Evolutionary conservation across 53 echinoderm and acorn worm genomes (phyloP).

Genomic region (Holothuria scabra): DNA sequence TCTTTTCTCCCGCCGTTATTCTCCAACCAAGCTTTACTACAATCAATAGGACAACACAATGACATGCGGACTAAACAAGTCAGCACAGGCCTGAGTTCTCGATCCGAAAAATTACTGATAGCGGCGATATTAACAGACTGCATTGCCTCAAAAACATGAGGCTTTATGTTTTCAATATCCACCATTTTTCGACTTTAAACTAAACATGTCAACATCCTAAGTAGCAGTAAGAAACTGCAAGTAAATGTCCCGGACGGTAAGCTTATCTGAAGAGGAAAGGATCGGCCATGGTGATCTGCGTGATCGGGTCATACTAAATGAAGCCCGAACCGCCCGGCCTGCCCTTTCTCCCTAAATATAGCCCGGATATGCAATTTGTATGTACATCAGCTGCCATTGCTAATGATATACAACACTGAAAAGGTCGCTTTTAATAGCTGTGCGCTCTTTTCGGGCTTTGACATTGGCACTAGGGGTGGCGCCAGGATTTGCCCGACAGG

Average conservation of each 20-base stretch:
- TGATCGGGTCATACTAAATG: too few relatives aligned
- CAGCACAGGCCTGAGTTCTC: slow-evolving; percentile 78
- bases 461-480: too few relatives aligned
- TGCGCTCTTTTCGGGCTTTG: too few relatives aligned
- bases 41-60: slow-evolving; percentile 90
- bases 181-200: background rate
- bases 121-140: slow-evolving; percentile 87
- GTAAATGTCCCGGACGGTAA: background rate
- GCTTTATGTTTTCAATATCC: slow-evolving; percentile 34
- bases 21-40: slow-evolving; percentile 90
- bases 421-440: too few relatives aligned
- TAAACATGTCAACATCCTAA: background rate
- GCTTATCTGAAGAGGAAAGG: background rate
- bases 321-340: too few relatives aligned
- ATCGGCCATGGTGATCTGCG: background rate
- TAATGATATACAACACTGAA: too few relatives aligned
- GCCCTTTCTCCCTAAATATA: too few relatives aligned
- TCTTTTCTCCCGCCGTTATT: slow-evolving; percentile 78
- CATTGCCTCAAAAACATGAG: slow-evolving; percentile 90
- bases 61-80: slow-evolving; percentile 97
- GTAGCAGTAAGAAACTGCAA: background rate
- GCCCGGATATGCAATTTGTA: too few relatives aligned
- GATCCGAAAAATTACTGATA: slow-evolving; percentile 76
- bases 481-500: too few relatives aligned
- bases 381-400: too few relatives aligned